Base-by-base conservation (phyloP, 2,888 invertebrate genomes). In the Meandrusa payeni region DNA sequence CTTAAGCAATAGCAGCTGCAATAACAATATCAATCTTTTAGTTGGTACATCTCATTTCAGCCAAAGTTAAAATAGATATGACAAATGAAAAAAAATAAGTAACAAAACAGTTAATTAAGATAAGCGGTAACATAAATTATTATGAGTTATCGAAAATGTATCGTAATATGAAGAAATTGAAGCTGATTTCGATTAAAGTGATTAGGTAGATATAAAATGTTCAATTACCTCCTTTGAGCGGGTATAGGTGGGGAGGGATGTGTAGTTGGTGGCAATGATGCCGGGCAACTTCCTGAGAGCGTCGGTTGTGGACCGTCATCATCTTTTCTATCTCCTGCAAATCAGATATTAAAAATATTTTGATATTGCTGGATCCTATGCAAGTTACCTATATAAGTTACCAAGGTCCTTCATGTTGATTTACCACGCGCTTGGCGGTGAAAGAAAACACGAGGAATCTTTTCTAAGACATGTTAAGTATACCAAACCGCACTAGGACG, bases 1-100 rank as follows among this genome's bases (percentile, higher is more conserved):
- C 83, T 87, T 83, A 87, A 82, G 66, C 87, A 87, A 87, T 86
- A 87, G 86, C 87, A 87, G 86, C 87, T 87, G 87, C 64, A 87
- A 87, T 64, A 58, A 76, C 59, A 83, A 85, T 60, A 70, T 65
- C 61, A 51, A 53, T 52, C 31, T 48, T 80, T 81, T 77, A 81
- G 69, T 80, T 61, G 65, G 61, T 66, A 73, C 64, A 67, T 55
- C 48, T 51, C 29, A 43, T 36, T 47, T 39, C 22, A 41, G n/a
- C 23, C 7, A 34, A 37, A 39, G 3, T 5, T 19, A 23, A 36
- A 10, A 36, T n/a, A 38, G 37, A 38, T 27, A 42, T 28, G 32
- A 23, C 29, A 32, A 7, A 47, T 29, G 24, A 34, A 42, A 39
- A 39, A 50, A 36, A 29, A 40, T 5, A 50, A 39, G 40, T 45